Base-by-base conservation (phyloP, 2,113 vertebrate genomes). In the Tauraco erythrolophus region DNA sequence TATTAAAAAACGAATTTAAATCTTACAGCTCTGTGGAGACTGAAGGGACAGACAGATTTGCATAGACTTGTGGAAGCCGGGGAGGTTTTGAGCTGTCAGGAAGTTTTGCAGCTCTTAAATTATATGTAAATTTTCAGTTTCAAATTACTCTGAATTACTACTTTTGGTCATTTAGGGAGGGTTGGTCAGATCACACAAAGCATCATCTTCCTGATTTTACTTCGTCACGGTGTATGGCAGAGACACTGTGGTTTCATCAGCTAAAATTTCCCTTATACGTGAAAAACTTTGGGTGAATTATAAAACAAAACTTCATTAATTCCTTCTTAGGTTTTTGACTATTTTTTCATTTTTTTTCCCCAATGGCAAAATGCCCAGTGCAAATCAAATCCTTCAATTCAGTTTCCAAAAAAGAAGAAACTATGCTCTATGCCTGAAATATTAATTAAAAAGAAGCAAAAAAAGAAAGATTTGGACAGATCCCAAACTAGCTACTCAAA, bases 401-500 rank as follows among this genome's bases (percentile, higher is more conserved):
- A 39, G 37, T 94, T 92, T 91, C 82, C 78, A 64, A 60, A 95
- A 94, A 89, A 71, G 56, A 76, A 78, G 77, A 11, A 70, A 65
- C 54, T 66, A 92, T 78, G 41, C 62, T 80, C 64, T 88, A 74
- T 80, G 64, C 53, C 91, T 90, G 76, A 90, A 97, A 97, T 94
- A 97, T 46, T 88, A 83, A 79, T 94, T 96, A 92, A 66, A 88
- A 96, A 84, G 43, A 87, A 78, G 76, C n/a, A 58, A 66, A 97
- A 88, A 43, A 90, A 84, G 48, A 84, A 83, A 91, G 72, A 89
- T 65, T 97, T 96, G 79, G 79, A 96, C 91, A 95, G 64, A 94
- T 96, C 95, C 95, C 92, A 92, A 97, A 93, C 50, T 76, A 96
- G 74, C 79, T 93, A 95, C 82, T 94, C 78, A 85, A 97, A 97